Evolutionary conservation across 2,888 invertebrate genomes (phyloP), one percentile per base, ranked within the genome.

Genomic region (Pseudococcus jackbeardsleyi): DNA sequence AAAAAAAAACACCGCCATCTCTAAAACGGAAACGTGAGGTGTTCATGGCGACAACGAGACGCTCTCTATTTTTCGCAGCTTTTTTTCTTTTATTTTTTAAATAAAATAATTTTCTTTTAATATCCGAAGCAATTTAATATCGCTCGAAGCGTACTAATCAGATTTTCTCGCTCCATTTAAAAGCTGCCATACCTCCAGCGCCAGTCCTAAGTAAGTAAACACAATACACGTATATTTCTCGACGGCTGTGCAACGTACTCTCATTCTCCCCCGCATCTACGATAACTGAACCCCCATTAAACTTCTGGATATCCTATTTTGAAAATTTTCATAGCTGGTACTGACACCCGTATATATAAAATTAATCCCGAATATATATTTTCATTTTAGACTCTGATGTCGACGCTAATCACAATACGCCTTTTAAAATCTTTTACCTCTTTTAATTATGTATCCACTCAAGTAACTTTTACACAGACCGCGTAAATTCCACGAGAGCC

Each of bases 61-160:
- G 26, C 3, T 33, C 26, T 33, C 26, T 3, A 3, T 33, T 33
- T 33, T 33, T 33, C 26, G 26, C 26, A 33, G 26, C 26, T 33
- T 33, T 33, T 33, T 33, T 33, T 33, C 26, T 46, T 46, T 46
- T 59, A 64, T 64, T 64, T 72, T 26, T 72, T 19, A 6, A 72
- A 72, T 72, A 33, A 72, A 72, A 72, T 26, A 72, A 72, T 26
- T 72, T 72, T 26, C 26, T 72, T 33, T 6, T 72, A 72, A 72
- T 72, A 72, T 72, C 68, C 33, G 33, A 72, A 26, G 68, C 68
- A 72, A 72, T 72, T 72, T 72, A 72, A 72, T 72, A 72, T 33
- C 12, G 68, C 68, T 33, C 26, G 26, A 33, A 33, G 68, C 68
- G 12, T 12, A 26, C 68, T 72, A 26, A 72, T 72, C 68, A 72